Evolutionary conservation across 92 coral and sea anemone genomes (phyloP).

Genomic region (Palythoa grandiflora): DNA sequence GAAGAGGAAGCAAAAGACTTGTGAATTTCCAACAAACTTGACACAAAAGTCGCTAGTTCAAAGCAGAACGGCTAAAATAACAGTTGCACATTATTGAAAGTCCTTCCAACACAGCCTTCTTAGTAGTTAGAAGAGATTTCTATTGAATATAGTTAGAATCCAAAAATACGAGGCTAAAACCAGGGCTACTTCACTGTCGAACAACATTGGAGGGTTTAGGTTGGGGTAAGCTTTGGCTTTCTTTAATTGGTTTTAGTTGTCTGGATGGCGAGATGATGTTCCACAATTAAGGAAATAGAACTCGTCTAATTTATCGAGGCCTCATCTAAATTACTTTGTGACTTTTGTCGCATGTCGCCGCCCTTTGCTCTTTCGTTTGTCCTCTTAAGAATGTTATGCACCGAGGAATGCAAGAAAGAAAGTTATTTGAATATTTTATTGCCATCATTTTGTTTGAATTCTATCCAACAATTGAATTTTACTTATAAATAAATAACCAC

Average conservation of each 20-base stretch:
- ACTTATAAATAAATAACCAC: neutral
- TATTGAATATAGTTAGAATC: no score
- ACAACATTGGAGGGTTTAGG: no score
- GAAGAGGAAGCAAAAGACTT: conserved; percentile 1
- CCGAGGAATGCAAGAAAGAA: neutral
- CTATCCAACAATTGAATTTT: neutral
- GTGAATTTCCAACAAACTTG: neutral
- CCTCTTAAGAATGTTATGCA: neutral
- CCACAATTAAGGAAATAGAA: no score
- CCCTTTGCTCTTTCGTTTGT: neutral
- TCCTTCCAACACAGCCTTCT: neutral
- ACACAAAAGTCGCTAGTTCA: neutral
- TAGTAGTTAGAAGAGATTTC: no score
- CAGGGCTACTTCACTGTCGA: no score
- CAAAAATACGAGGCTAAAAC: no score
- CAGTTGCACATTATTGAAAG: neutral
- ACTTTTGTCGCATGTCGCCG: no score
- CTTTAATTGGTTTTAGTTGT: no score
- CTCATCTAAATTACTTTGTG: no score
- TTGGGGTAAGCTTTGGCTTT: no score
- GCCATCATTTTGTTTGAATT: neutral
- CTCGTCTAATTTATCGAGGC: no score
- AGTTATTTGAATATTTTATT: neutral
- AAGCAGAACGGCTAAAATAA: conserved; percentile 7
- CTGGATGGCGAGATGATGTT: no score